Conservation (phyloP, 2,113 vertebrate genomes). For the Festucalex cinctus region DNA sequence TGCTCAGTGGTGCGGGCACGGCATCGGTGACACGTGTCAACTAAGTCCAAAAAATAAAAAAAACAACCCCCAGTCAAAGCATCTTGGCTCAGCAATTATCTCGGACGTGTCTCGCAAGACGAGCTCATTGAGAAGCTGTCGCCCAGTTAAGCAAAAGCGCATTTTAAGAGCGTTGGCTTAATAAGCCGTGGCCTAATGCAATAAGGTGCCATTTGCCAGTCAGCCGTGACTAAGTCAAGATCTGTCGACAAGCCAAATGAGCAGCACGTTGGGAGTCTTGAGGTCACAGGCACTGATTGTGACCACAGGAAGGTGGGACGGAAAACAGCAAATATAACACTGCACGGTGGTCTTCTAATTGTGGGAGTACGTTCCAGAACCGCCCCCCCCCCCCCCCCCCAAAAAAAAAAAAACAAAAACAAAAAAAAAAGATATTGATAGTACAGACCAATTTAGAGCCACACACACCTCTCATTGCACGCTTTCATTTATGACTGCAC, state of each 20-base stretch:
- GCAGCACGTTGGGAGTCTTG: conserved; percentile 25
- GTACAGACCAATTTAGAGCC: too few species aligned
- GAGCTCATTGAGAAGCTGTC: conserved; percentile 73
- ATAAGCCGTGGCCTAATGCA: conserved; percentile 76
- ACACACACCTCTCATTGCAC: too few species aligned
- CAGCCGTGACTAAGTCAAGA: conserved; percentile 75
- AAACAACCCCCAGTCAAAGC: not conserved
- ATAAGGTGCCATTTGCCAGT: conserved; percentile 76
- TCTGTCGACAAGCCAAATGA: conserved; percentile 63
- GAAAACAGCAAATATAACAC: conserved; percentile 20
- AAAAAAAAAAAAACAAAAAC: too few species aligned
- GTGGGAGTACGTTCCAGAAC: too few species aligned
- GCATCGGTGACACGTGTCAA: conserved; percentile 45
- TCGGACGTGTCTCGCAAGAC: conserved; percentile 58
- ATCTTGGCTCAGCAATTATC: conserved; percentile 53
- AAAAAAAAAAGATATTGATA: too few species aligned
- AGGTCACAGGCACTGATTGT: conserved; percentile 38
- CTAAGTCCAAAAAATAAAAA: conserved; percentile 33
- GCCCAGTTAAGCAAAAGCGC: conserved; percentile 73
- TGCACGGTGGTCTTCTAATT: too few species aligned
- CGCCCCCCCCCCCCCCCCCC: too few species aligned
- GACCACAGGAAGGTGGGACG: conserved; percentile 41
- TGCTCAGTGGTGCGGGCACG: conserved; percentile 8
- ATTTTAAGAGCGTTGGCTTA: conserved; percentile 75
- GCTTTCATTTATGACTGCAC: too few species aligned